Conservation (phyloP, 2,113 vertebrate species). For the Chlamydotis undulata region DNA sequence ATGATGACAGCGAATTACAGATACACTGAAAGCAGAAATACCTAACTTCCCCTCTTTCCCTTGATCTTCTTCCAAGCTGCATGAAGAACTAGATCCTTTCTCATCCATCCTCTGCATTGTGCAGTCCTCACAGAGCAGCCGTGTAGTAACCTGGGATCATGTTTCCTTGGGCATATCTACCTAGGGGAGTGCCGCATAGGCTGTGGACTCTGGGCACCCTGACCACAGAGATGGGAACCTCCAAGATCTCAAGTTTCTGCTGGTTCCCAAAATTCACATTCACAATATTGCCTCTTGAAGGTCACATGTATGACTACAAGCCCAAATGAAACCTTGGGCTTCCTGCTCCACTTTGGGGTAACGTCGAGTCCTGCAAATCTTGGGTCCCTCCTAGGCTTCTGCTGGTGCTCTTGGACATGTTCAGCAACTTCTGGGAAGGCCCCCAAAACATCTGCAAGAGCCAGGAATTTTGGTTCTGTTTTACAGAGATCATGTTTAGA, state of each 20-base stretch:
- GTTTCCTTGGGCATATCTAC: not conserved
- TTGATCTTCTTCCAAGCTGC: not conserved
- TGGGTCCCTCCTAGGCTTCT: not conserved
- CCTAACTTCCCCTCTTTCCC: not conserved
- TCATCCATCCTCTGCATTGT: not conserved
- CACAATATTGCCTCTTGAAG: not conserved
- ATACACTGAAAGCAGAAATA: not conserved
- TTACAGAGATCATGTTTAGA: not conserved
- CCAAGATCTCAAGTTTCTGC: not conserved
- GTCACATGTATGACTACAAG: not conserved
- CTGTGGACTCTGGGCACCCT: not conserved
- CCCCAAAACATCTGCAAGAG: not conserved
- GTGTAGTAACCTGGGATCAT: rapidly evolving
- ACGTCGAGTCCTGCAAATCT: not conserved
- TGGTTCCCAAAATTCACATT: not conserved
- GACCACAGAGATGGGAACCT: not conserved
- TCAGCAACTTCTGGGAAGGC: not conserved
- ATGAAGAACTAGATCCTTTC: not conserved
- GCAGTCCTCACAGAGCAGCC: not conserved
- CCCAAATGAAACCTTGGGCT: rapidly evolving
- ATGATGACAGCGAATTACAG: not conserved
- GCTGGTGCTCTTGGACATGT: not conserved
- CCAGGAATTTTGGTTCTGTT: not conserved
- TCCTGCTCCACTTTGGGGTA: not conserved
- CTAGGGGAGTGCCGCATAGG: too few species aligned